Evolutionary conservation across 2,888 invertebrate genomes (phyloP), one percentile per base, ranked within the genome.

Genomic region (Aphodius sticticus): DNA sequence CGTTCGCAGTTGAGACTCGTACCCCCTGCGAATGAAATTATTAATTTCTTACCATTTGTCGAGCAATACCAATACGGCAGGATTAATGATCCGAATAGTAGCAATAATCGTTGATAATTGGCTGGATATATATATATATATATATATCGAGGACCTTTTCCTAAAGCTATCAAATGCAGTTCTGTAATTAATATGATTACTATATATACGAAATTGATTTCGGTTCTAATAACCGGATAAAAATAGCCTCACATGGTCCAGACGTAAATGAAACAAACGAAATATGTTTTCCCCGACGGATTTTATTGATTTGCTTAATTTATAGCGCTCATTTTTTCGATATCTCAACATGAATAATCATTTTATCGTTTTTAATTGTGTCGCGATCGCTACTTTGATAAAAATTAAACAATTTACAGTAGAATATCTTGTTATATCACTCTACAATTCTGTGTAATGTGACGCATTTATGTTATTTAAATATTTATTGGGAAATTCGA

Each of bases 151-250:
- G 26, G 26, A 74, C 35, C 74, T 83, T 83, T 82, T 83, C 81
- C 81, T 80, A 84, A 83, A 81, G 82, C 84, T 82, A 84, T 84
- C 80, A 78, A 78, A 78, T 78, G 77, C 80, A 83, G 82, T 80
- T 81, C 80, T 81, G 82, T 83, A 83, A 83, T 83, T 83, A 83
- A 83, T 83, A 82, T 53, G 26, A 26, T 26, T 26, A 26, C 26
- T 26, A 26, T 53, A 53, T 7, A 53, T 9, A 53, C 16, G 38
- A 81, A 82, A 82, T 82, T 81, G 82, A 82, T 82, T 80, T 79
- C 76, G 79, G 77, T 80, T 81, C 80, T 82, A 82, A 82, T 83
- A 82, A 82, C 82, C 81, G 80, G 81, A 81, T 81, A 79, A 82
- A 83, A 82, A 81, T 83, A 79, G 78, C 82, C 82, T 81, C 83